Percentiles rank a stretch among this genome's conserved stretches.
Conservation (phyloP, 1,140 invertebrate genomes). For the Pogonognathellus flavescens region DNA sequence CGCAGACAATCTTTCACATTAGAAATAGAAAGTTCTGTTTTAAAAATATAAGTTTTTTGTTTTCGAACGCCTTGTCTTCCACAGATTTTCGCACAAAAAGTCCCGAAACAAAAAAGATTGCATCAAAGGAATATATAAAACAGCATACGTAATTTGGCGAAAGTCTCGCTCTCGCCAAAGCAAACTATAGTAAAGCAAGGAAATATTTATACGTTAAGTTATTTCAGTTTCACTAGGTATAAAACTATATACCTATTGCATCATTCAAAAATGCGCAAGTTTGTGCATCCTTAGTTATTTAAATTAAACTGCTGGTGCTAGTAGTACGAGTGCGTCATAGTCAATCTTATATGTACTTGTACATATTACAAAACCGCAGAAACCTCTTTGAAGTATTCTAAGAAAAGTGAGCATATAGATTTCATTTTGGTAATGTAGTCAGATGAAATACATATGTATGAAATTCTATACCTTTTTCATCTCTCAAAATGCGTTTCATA, state of each 20-base stretch:
- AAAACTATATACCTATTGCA: no score
- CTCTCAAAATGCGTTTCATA: neutral
- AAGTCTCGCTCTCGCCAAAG: neutral
- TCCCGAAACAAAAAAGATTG: neutral
- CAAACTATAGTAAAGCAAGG: neutral
- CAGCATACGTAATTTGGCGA: neutral
- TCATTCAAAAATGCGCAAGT: neutral
- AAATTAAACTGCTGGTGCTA: conserved; percentile 17
- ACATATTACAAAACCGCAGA: neutral
- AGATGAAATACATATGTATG: neutral
- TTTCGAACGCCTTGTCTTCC: conserved; percentile 35
- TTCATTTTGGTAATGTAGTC: neutral
- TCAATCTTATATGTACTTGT: conserved; percentile 34
- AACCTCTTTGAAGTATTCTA: conserved; percentile 7
- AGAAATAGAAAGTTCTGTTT: neutral
- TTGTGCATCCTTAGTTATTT: conserved; percentile 13
- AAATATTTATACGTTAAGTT: conserved; percentile 3
- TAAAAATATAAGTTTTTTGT: conserved; percentile 21
- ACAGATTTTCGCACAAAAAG: neutral
- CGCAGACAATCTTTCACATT: conserved; percentile 25
- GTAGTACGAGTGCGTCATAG: conserved; percentile 2
- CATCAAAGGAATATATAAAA: conserved; percentile 22
- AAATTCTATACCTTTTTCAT: neutral
- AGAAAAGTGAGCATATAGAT: neutral
- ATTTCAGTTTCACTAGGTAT: neutral